Base-by-base conservation (phyloP, 2,113 vertebrate species). In the Apaloderma vittatum region DNA sequence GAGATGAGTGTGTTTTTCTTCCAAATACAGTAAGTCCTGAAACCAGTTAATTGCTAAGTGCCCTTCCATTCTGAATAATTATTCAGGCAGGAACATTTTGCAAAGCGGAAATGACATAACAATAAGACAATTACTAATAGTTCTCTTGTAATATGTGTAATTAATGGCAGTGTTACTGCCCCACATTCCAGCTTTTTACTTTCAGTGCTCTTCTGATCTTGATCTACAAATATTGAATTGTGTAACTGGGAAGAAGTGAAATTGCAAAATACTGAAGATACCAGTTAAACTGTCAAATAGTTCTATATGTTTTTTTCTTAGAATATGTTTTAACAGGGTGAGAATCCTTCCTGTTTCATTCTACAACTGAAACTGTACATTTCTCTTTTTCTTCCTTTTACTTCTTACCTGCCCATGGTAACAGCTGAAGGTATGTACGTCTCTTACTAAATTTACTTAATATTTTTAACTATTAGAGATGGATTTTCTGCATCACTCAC, bases 371-470 rank as follows among this genome's bases (percentile, higher is more conserved):
- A 78, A 75, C 6, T 61, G 15, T 82, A 12, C 12, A 67, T 95
- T 75, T 92, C 46, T 93, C 11, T 95, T 96, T 90, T 92, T 74
- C 18, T 80, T 74, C 24, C 57, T 86, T 85, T 92, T 63, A 11
- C 29, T 40, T 79, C 65, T 34, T 63, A 30, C 46, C 66, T 83
- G 63, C 45, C 34, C 1, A 0, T 68, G 86, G 57, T n/a, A 68
- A 91, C 93, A 97, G 96, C 86, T 78, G 96, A 97, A 94, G 96
- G 97, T 97, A 95, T 13, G 94, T 94, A 58, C 30, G 9, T 65
- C 90, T 81, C 40, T 61, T 78, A 51, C 46, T 87, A 78, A 13
- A 67, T 67, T 88, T 58, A 70, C 24, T 73, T 75, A 40, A 10
- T 45, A 36, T 48, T 92, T 74, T 58, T 92, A 73, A 61, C 21